These are phyloP conservation scores for Acropternis orthonyx DNA, from an alignment of 2,797 vertebrate genomes.

Conservation along the genomic window DNA sequence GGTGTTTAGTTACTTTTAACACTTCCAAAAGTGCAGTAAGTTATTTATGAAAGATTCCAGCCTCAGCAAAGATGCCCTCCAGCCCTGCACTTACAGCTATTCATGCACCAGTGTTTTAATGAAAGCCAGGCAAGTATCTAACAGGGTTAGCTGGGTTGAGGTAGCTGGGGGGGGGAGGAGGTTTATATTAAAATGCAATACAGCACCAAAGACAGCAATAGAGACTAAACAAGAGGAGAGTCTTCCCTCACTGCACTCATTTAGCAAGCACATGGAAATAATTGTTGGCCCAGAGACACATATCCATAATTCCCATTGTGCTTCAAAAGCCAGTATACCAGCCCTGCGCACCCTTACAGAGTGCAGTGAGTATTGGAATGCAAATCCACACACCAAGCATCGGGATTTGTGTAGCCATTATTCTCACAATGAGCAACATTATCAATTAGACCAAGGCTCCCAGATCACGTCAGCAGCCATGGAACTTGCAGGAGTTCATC, in stretches of 20 bases:
- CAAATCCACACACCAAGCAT: background rate
- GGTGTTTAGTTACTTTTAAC: background rate
- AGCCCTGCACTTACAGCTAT: background rate
- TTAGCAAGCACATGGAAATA: slow-evolving; percentile 56
- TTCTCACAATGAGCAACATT: slow-evolving; percentile 13
- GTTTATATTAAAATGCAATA: slow-evolving; percentile 46
- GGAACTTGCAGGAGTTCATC: background rate
- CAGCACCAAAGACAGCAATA: slow-evolving; percentile 16
- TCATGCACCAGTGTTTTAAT: slow-evolving; percentile 10
- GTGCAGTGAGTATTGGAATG: background rate
- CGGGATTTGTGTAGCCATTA: background rate
- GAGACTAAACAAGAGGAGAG: slow-evolving; percentile 35
- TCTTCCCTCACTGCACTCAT: background rate
- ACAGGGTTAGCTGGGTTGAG: background rate
- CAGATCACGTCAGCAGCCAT: background rate
- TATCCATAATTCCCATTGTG: slow-evolving; percentile 39
- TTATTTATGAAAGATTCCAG: background rate
- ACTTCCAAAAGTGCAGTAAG: background rate
- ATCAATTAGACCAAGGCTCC: background rate
- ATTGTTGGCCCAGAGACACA: slow-evolving; percentile 26
- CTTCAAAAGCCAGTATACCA: background rate
- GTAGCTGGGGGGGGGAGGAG: background rate
- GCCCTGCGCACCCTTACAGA: background rate
- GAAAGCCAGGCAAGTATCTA: slow-evolving; percentile 21
- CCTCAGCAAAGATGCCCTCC: slow-evolving; percentile 1